Conservation (phyloP, 2,888 invertebrate species). For the Creontiades dilutus region DNA sequence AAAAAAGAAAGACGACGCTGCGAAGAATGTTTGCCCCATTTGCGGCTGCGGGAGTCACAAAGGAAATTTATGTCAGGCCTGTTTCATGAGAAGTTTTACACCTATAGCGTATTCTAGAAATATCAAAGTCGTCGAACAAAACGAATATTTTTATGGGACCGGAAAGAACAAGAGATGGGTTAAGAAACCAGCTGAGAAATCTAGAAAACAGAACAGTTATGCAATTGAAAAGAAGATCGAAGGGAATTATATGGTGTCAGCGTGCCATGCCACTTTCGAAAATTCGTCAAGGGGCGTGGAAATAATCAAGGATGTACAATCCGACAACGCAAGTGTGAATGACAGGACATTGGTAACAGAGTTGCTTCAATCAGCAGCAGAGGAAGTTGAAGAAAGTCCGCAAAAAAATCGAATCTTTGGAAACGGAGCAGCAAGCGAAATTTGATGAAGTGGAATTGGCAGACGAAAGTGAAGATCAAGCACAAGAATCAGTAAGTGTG, state of each 20-base stretch:
- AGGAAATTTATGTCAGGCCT: slow-evolving; percentile 37
- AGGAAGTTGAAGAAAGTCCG: background rate
- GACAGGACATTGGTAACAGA: background rate
- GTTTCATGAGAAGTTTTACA: slow-evolving; percentile 37
- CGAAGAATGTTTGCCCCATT: background rate
- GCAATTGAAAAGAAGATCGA: background rate
- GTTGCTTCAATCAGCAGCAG: background rate
- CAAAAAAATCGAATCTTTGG: background rate
- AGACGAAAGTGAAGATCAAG: background rate
- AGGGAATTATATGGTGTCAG: background rate
- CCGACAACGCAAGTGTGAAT: background rate
- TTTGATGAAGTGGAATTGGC: background rate
- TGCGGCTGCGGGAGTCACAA: slow-evolving; percentile 40
- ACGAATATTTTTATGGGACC: slow-evolving; percentile 32
- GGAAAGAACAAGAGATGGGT: slow-evolving; percentile 21
- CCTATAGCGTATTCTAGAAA: slow-evolving; percentile 45
- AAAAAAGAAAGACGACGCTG: background rate
- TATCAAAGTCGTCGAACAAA: slow-evolving; percentile 42
- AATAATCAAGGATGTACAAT: background rate
- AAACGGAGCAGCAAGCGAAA: background rate
- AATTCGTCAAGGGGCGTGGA: background rate
- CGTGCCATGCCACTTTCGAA: background rate
- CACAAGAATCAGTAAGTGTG: background rate
- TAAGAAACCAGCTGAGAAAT: background rate
- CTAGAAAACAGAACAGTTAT: background rate